Percentiles rank a stretch among this genome's conserved stretches.
phyloP scores from a whole-genome alignment of 2,888 invertebrate genomes.

The Calliscelio sp. region DNA sequence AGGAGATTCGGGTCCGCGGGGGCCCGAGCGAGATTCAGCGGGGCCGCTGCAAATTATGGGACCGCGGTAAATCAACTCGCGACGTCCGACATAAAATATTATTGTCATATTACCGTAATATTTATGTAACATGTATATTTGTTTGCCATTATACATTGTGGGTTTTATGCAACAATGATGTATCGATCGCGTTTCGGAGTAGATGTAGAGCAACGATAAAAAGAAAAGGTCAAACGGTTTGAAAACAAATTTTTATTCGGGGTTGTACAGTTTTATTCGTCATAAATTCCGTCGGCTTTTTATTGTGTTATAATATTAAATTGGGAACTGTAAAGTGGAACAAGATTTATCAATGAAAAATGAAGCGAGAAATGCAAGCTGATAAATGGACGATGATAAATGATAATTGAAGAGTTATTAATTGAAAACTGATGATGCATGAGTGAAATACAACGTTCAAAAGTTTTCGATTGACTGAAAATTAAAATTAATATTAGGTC shows the following conservation, averaged over 20 bases:
- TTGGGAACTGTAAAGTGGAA: constrained; percentile 1
- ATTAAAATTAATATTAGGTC: too few species aligned
- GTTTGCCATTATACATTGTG: constrained; percentile 50
- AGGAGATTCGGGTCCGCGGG: constrained; percentile 65
- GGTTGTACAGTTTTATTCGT: not conserved
- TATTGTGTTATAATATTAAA: constrained; percentile 18
- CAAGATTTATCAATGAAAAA: not conserved
- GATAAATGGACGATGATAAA: too few species aligned
- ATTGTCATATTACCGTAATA: constrained; percentile 65
- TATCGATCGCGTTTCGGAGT: constrained; percentile 25
- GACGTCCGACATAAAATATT: constrained; percentile 62
- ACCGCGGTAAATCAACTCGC: constrained; percentile 63
- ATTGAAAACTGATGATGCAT: too few species aligned
- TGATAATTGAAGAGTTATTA: too few species aligned
- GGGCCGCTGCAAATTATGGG: constrained; percentile 54
- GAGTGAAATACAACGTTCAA: too few species aligned
- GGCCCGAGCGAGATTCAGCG: constrained; percentile 41
- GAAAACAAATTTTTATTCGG: constrained; percentile 37
- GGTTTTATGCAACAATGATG: constrained; percentile 44
- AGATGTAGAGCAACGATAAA: constrained; percentile 58
- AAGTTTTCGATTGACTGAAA: too few species aligned
- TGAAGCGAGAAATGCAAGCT: not conserved
- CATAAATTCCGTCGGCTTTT: constrained; percentile 9
- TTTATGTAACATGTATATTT: constrained; percentile 63
- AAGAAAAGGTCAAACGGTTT: constrained; percentile 33